phyloP scores from a whole-genome alignment of 2,797 vertebrate genomes.

The Cossypha polioptera region DNA sequence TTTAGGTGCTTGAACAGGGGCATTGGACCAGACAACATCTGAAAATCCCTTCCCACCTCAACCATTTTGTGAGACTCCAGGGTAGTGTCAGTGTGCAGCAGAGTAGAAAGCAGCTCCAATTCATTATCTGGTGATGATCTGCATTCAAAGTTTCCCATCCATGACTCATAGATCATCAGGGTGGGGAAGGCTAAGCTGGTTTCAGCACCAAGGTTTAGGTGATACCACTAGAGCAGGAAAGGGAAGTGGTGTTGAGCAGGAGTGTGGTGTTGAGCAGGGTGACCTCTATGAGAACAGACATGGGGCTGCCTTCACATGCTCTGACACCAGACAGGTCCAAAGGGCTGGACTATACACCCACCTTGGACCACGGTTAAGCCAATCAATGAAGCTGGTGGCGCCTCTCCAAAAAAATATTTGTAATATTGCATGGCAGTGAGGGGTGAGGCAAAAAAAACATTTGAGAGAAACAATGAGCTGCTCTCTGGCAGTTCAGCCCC shows the following conservation, averaged over 20 bases:
- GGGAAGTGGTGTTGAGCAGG: background rate
- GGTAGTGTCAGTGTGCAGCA: background rate
- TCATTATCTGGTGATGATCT: background rate
- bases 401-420: background rate
- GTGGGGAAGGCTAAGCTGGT: background rate
- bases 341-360: background rate
- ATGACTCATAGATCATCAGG: background rate
- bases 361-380: fast-evolving
- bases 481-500: background rate
- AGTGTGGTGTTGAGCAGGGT: background rate
- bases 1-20: background rate
- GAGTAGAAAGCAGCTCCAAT: background rate
- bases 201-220: background rate
- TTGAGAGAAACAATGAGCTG: background rate
- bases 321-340: background rate
- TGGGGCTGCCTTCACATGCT: background rate
- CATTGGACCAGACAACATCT: background rate
- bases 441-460: background rate
- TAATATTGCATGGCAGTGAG: background rate
- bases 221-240: background rate
- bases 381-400: background rate
- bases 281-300: background rate
- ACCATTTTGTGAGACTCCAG: background rate
- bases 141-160: background rate
- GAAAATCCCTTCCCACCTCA: background rate